phyloP scores from a whole-genome alignment of 2,888 invertebrate species.

The Zootermopsis nevadensis region DNA sequence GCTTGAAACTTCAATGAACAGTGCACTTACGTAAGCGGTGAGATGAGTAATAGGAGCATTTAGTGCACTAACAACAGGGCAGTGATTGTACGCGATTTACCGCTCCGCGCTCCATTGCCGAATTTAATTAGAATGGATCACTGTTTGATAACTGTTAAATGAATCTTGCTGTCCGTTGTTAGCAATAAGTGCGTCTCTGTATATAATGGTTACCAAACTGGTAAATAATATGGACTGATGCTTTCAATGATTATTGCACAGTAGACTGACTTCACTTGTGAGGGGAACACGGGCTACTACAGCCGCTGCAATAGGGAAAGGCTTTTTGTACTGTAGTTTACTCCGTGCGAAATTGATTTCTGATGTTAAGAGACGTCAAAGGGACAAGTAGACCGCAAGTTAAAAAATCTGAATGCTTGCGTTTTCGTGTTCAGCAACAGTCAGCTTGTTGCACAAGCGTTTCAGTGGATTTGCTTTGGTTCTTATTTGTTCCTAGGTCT shows the following conservation, averaged over 20 bases:
- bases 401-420: no score
- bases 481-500: no score
- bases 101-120: background rate
- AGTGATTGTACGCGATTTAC: background rate
- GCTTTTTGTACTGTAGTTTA: no score
- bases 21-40: background rate
- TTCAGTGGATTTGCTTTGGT: no score
- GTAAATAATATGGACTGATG: constrained; percentile 19
- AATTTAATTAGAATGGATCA: constrained; percentile 19
- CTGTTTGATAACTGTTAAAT: constrained; percentile 26
- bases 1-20: no score
- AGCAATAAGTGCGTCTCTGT: background rate
- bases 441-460: no score
- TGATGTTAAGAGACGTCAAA: background rate
- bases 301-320: no score
- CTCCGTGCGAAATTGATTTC: background rate
- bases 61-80: background rate
- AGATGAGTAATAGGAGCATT: constrained; percentile 5
- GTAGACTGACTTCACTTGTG: no score
- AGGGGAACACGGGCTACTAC: no score
- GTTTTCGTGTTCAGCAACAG: no score
- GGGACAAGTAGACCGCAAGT: background rate
- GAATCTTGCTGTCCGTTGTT: background rate
- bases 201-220: constrained; percentile 15
- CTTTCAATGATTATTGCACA: background rate